Evolutionary conservation across 1,140 invertebrate species (phyloP).

Genomic region (Babylonia areolata): DNA sequence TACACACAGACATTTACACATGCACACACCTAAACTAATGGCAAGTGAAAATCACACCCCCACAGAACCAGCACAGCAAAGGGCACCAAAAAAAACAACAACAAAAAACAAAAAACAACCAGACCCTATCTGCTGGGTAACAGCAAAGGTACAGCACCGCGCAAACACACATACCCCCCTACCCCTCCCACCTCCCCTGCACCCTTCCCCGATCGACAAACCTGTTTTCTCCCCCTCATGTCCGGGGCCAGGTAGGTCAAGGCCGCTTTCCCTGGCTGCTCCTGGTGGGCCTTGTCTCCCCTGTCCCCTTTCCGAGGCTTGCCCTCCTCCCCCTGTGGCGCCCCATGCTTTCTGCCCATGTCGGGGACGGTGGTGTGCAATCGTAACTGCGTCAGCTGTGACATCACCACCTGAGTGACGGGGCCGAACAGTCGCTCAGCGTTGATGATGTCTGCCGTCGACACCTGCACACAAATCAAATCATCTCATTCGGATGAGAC

Average conservation of each 20-base stretch:
- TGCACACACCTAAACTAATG: too few species aligned
- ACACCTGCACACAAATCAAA: conserved; percentile 69
- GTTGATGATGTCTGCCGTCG: conserved; percentile 68
- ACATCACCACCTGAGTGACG: conserved; percentile 63
- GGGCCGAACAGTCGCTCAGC: conserved; percentile 74
- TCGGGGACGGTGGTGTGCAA: conserved; percentile 66
- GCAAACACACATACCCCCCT: too few species aligned
- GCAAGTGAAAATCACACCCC: too few species aligned
- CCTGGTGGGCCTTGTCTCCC: conserved; percentile 33
- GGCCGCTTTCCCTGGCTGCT: conserved; percentile 30
- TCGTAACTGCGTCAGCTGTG: conserved; percentile 65
- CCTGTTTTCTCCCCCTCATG: conserved; percentile 21
- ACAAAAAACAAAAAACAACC: too few species aligned
- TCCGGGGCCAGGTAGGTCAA: conserved; percentile 14
- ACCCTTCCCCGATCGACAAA: background rate
- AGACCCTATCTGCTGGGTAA: too few species aligned
- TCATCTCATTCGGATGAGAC: too few species aligned
- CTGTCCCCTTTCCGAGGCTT: conserved; percentile 30
- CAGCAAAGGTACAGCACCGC: too few species aligned
- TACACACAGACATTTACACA: too few species aligned
- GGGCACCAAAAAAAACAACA: too few species aligned
- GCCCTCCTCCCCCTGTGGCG: background rate
- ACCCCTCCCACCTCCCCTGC: conserved; percentile 50
- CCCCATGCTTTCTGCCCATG: conserved; percentile 54
- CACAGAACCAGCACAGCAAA: too few species aligned